Evolutionary conservation across 2,888 invertebrate species (phyloP), one percentile per base, ranked within the genome.

Genomic region (Cheilosia grossa): DNA sequence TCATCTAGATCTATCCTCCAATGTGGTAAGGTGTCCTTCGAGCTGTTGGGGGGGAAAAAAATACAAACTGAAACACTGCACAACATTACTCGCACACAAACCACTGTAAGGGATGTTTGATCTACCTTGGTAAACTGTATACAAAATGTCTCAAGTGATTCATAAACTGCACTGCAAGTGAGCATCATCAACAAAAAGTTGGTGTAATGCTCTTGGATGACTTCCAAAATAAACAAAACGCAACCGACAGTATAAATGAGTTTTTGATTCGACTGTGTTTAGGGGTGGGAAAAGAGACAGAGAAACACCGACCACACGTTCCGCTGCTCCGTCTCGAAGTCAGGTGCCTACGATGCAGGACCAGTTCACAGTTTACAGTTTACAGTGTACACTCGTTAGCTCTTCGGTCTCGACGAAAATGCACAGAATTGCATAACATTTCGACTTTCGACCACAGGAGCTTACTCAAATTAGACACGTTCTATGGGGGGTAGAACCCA

Each of bases 91-190:
- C 53, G 6, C 27, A 53, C 33, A 19, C 19, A 64, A 42, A 47
- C 7, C 21, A 27, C 44, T 69, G 40, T 49, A 63, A 49, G 47
- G 40, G 56, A 63, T 70, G 69, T 78, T 70, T 70, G 54, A 70
- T 77, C 75, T 33, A 44, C 51, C 53, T 13, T 9, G 7, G 47
- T 13, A 33, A 42, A 17, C 59, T 40, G 42, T 27, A 10, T 27
- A 66, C 44, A 61, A 54, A 66, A 37, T 56, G 67, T 73, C 82
- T 78, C 78, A 78, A 82, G 78, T 78, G 78, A 82, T 82, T 82
- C 82, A 82, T 82, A 78, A 78, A 82, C 82, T 82, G 19, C 54
- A 59, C 24, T 51, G 30, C 64, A 37, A 73, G 73, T 13, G 51
- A 51, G 21, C 51, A 51, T 15, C 51, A 51, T 51, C 63, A 82